These are phyloP conservation scores for Chloroceryle inda DNA, from an alignment of 2,797 vertebrate species.

Conservation along the genomic window DNA sequence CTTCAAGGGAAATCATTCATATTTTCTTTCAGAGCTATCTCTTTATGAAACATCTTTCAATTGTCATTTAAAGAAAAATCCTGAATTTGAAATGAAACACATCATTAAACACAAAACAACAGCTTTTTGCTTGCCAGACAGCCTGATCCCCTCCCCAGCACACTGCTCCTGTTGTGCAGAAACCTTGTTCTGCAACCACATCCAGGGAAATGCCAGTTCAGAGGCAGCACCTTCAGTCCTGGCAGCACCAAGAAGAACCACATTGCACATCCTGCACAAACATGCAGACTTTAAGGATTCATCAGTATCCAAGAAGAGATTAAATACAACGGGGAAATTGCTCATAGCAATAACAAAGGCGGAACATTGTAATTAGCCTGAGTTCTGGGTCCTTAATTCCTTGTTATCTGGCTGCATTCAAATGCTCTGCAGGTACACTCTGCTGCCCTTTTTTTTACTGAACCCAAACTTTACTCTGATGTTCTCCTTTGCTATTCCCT, in stretches of 20 bases:
- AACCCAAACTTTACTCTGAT: background rate
- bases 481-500: background rate
- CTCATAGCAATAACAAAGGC: background rate
- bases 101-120: background rate
- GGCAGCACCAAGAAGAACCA: background rate
- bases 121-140: background rate
- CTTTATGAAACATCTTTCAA: conserved; percentile 11
- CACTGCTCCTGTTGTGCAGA: rapidly evolving
- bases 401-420: background rate
- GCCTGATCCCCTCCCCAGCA: background rate
- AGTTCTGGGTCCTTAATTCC: background rate
- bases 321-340: background rate
- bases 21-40: conserved; percentile 1
- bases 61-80: conserved; percentile 9
- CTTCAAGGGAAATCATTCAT: conserved; percentile 25
- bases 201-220: background rate
- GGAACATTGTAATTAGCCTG: background rate
- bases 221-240: background rate
- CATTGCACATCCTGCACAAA: rapidly evolving
- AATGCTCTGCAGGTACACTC: background rate
- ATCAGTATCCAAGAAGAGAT: background rate
- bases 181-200: background rate
- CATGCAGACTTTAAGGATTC: background rate
- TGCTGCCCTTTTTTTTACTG: background rate
- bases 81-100: background rate